Conservation (phyloP, 2,888 invertebrate species). For the Thecocarcelia acutangulata region DNA sequence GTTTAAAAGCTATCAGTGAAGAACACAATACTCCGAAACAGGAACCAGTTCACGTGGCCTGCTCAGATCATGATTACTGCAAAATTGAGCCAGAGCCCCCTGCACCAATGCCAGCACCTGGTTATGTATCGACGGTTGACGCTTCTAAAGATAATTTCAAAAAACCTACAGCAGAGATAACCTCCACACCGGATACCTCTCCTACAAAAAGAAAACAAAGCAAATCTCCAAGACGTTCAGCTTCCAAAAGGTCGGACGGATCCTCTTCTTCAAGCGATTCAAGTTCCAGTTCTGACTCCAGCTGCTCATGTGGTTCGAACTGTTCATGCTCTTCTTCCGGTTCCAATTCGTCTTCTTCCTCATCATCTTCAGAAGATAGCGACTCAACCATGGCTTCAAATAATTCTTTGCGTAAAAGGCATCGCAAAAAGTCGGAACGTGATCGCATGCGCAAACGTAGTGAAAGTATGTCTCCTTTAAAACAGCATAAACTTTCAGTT, state of each 20-base stretch:
- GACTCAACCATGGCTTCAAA: constrained; percentile 80
- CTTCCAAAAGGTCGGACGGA: constrained; percentile 82
- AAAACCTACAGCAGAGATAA: constrained; percentile 73
- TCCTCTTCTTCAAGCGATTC: constrained; percentile 88
- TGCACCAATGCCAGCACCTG: constrained; percentile 30
- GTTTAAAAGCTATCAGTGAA: constrained; percentile 58
- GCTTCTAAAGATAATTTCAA: constrained; percentile 64
- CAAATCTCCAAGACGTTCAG: constrained; percentile 68
- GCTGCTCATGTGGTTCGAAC: constrained; percentile 91
- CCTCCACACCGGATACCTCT: constrained; percentile 65
- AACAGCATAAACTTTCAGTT: constrained; percentile 71
- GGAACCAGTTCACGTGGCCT: constrained; percentile 83
- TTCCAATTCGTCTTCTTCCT: constrained; percentile 83
- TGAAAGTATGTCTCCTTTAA: constrained; percentile 73
- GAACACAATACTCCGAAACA: constrained; percentile 71
- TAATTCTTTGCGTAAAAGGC: constrained; percentile 80
- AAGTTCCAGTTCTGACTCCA: constrained; percentile 89
- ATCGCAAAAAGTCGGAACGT: constrained; percentile 81
- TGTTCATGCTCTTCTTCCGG: constrained; percentile 91
- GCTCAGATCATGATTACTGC: constrained; percentile 90
- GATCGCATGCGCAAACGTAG: constrained; percentile 80
- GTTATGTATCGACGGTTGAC: constrained; percentile 73
- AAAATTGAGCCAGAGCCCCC: constrained; percentile 80
- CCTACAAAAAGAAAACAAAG: constrained; percentile 75
- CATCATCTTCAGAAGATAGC: constrained; percentile 85